phyloP scores from a whole-genome alignment of 1,140 invertebrate species.

The Psilanteris sp. region DNA sequence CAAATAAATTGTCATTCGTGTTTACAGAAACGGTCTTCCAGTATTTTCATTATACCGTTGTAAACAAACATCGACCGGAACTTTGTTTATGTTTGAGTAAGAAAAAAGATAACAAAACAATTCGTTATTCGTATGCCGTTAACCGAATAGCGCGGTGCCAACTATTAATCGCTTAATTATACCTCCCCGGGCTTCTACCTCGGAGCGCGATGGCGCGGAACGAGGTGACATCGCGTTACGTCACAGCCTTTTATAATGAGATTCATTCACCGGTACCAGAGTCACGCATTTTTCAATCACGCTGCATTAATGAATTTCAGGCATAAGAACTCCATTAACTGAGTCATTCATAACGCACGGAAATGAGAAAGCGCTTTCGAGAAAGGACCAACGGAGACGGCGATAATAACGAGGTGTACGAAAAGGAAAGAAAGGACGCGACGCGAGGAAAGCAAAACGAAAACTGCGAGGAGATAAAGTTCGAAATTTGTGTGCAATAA shows the following conservation, averaged over 20 bases:
- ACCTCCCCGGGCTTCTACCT: background rate
- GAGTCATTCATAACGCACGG: conserved; percentile 2
- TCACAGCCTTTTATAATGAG: conserved; percentile 17
- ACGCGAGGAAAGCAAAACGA: too few relatives aligned
- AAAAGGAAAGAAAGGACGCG: too few relatives aligned
- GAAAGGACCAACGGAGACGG: too few relatives aligned
- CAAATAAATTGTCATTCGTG: too few relatives aligned
- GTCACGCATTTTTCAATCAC: background rate
- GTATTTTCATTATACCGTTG: too few relatives aligned
- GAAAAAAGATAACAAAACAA: too few relatives aligned
- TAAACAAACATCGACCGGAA: too few relatives aligned
- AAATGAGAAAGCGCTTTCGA: background rate
- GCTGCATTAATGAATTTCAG: conserved; percentile 1
- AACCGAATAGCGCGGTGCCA: too few relatives aligned
- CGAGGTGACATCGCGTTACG: conserved; percentile 22
- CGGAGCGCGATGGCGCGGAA: conserved; percentile 10
- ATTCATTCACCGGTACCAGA: conserved; percentile 11
- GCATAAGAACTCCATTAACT: background rate
- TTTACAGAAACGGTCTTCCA: too few relatives aligned
- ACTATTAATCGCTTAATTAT: conserved; percentile 20
- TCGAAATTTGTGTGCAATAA: background rate
- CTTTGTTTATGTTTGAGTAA: too few relatives aligned
- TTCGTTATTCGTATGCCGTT: too few relatives aligned
- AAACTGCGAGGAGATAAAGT: background rate
- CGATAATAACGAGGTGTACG: too few relatives aligned